Evolutionary conservation across 2,888 invertebrate species (phyloP), one percentile per base, ranked within the genome.

Genomic region (Acleris sparsana): DNA sequence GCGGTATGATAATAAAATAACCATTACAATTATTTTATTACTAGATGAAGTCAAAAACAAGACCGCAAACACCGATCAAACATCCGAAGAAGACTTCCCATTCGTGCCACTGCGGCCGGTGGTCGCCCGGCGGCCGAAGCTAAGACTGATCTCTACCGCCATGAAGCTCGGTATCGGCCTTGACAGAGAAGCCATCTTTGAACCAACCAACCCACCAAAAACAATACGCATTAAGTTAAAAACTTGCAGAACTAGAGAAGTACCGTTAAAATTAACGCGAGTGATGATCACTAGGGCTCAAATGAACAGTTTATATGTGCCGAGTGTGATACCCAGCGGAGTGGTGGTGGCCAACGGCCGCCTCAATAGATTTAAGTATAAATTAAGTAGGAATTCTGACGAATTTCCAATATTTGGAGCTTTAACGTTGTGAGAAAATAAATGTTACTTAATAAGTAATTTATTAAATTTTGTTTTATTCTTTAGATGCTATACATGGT

Each of bases 321-420:
- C 57, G 5, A 69, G 67, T 44, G 72, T 66, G 62, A 67, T 62
- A 53, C 71, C 61, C 1, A 69, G 62, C 1, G 80, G 79, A 9
- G 85, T 85, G 0, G 76, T 87, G 0, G 78, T 87, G 0, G 92
- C 90, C 0, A 85, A 85, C 59, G 92, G 92, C 33, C 70, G 87
- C 2, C 76, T 93, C 52, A 82, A 88, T 75, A 86, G 92, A 67
- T 93, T 93, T 84, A 90, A 80, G 76, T 92, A 86, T 79, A 90
- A 79, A 76, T 67, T 87, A 68, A 86, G 80, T 53, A 83, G 84
- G 69, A 69, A 75, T 62, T 80, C 72, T 70, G 79, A 83, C 61
- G 70, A 79, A 49, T 85, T 87, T 82, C 90, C 92, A 77, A 83
- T 88, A 79, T 88, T 85, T 78, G 89, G 88, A 77, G 83, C 87